Evolutionary conservation across 2,113 vertebrate species (phyloP).

Genomic region (Nerophis lumbriciformis): DNA sequence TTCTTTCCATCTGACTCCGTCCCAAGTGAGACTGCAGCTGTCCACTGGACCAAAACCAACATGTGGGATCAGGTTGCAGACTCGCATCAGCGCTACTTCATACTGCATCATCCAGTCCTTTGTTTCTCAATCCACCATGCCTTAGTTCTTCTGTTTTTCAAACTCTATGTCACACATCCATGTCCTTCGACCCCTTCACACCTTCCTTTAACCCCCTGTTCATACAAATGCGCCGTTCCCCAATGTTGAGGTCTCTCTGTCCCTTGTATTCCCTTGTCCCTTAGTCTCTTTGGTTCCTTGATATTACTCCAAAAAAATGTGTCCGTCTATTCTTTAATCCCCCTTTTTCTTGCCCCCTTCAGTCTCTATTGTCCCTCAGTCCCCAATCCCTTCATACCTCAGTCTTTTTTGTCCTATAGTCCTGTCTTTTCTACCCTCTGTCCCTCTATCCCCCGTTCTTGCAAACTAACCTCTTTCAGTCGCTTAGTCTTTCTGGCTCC

Average conservation of each 20-base stretch:
- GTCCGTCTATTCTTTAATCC: neutral
- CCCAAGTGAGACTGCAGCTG: slow-evolving; percentile 64
- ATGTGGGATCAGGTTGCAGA: slow-evolving; percentile 55
- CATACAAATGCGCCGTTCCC: neutral
- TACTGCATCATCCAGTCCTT: no score
- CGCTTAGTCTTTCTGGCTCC: slow-evolving; percentile 21
- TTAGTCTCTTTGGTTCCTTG: no score
- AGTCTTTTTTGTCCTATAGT: neutral
- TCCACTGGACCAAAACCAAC: slow-evolving; percentile 52
- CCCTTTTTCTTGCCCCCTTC: neutral
- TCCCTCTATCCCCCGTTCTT: neutral
- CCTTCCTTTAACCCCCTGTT: neutral
- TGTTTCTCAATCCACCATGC: no score
- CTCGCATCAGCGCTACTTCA: slow-evolving; percentile 12
- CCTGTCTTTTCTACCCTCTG: neutral
- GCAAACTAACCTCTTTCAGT: slow-evolving; percentile 15
- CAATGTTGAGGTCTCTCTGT: neutral
- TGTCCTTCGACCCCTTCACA: no score
- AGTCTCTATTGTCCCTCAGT: neutral
- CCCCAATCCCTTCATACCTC: neutral
- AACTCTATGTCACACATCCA: no score
- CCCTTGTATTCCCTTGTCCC: no score
- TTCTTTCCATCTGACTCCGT: slow-evolving; percentile 23
- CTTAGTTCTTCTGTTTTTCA: no score
- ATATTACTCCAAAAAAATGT: no score